These are phyloP conservation scores for Brienomyrus brachyistius DNA, from an alignment of 2,113 vertebrate genomes.

Conservation along the genomic window DNA sequence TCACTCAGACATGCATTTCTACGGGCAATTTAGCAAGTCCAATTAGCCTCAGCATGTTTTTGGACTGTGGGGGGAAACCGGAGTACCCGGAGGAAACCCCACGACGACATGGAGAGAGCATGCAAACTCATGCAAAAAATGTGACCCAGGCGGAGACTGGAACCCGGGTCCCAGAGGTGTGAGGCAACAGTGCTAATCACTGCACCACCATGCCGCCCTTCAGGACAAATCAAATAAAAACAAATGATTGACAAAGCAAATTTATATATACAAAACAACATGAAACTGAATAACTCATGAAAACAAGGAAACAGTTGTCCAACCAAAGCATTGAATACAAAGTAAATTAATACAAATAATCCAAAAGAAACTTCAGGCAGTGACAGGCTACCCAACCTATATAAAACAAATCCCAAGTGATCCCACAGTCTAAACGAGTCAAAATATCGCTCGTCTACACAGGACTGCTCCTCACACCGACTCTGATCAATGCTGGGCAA, in stretches of 20 bases:
- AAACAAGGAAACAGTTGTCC: background rate
- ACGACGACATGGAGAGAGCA: too few species aligned
- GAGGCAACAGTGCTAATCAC: too few species aligned
- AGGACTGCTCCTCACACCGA: background rate
- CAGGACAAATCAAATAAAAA: background rate
- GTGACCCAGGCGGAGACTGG: too few species aligned
- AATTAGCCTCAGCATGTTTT: too few species aligned
- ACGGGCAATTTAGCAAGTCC: too few species aligned
- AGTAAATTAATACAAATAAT: background rate
- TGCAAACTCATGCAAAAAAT: too few species aligned
- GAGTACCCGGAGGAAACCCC: too few species aligned
- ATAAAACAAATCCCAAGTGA: background rate
- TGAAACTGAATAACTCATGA: background rate
- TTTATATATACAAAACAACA: background rate
- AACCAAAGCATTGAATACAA: background rate
- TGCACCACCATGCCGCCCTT: too few species aligned
- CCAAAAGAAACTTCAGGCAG: background rate
- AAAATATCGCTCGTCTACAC: background rate
- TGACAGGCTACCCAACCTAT: too few species aligned
- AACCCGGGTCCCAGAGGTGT: too few species aligned
- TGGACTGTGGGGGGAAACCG: too few species aligned
- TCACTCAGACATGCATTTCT: too few species aligned
- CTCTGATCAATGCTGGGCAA: background rate
- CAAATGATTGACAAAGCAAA: background rate
- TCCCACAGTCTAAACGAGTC: background rate